Conservation (phyloP, 2,797 vertebrate species). For the Sebastes kiyomatsui region DNA sequence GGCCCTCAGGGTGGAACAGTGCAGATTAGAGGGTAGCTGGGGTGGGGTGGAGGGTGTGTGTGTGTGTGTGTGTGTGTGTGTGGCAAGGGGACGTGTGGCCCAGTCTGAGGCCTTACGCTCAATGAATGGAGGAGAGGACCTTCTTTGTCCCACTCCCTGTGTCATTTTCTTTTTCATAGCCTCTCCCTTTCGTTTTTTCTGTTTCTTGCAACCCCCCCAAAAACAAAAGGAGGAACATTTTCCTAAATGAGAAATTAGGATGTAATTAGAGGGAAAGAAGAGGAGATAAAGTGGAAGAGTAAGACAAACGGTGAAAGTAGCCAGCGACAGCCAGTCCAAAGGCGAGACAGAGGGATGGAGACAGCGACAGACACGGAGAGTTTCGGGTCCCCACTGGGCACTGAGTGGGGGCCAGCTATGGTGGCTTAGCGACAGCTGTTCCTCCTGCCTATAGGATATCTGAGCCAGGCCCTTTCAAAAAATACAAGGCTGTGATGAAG, state of each 20-base stretch:
- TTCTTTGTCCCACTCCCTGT: conserved; percentile 48
- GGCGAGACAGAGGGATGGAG: conserved; percentile 60
- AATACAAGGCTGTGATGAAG: conserved; percentile 86
- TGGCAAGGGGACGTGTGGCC: conserved; percentile 81
- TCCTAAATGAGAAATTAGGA: conserved; percentile 26
- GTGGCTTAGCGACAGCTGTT: conserved; percentile 91
- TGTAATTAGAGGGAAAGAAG: conserved; percentile 32
- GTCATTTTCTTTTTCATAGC: conserved; percentile 43
- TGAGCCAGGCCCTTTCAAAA: conserved; percentile 91
- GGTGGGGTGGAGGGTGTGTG: conserved; percentile 37
- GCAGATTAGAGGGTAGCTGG: conserved; percentile 76
- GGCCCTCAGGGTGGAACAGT: conserved; percentile 77
- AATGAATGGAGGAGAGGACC: conserved; percentile 57
- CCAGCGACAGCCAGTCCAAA: conserved; percentile 31
- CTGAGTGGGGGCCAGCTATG: conserved; percentile 66
- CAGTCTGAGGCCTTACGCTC: conserved; percentile 42
- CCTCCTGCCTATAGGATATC: conserved; percentile 87
- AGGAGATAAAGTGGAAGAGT: background rate
- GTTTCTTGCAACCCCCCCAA: conserved; percentile 1
- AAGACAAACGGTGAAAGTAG: conserved; percentile 46
- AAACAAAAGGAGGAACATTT: conserved; percentile 10
- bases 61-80: conserved; percentile 31
- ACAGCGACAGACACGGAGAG: conserved; percentile 55
- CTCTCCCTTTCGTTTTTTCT: conserved; percentile 1
- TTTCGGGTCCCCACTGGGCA: conserved; percentile 71